Evolutionary conservation across 2,113 vertebrate species (phyloP).

Genomic region (Epinephelus moara): DNA sequence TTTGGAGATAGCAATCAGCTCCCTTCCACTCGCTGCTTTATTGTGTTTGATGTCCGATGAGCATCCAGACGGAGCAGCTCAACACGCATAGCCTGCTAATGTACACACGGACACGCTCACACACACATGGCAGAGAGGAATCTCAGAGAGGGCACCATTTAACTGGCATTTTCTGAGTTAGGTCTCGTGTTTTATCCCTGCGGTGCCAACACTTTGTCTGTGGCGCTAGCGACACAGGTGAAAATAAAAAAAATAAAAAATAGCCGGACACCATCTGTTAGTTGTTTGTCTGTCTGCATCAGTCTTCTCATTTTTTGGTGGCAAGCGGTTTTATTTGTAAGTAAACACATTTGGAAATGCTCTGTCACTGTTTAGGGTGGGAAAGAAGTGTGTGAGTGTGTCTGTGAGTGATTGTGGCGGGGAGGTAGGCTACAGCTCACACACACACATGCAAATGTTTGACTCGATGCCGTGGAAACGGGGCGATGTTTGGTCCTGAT

Average conservation of each 20-base stretch:
- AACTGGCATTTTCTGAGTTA: background rate
- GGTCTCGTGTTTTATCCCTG: background rate
- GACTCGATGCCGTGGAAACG: conserved; percentile 84
- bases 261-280: background rate
- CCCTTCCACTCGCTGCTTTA: conserved; percentile 66
- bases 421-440: conserved; percentile 40
- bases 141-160: conserved; percentile 22
- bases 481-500: conserved; percentile 83
- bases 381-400: conserved; percentile 59
- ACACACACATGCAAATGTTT: conserved; percentile 78
- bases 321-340: conserved; percentile 68
- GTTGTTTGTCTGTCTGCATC: background rate
- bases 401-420: conserved; percentile 68
- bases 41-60: conserved; percentile 80
- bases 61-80: conserved; percentile 68
- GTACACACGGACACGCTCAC: conserved; percentile 34
- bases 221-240: conserved; percentile 23
- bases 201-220: background rate
- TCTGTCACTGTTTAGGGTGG: conserved; percentile 80
- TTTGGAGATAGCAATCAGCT: conserved; percentile 79
- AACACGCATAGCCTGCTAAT: conserved; percentile 51
- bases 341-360: conserved; percentile 82
- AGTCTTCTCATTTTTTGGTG: conserved; percentile 44
- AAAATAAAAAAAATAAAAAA: background rate
- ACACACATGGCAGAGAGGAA: background rate